Conservation (phyloP, 2,797 vertebrate species). For the Pangasius sanitwongsei region DNA sequence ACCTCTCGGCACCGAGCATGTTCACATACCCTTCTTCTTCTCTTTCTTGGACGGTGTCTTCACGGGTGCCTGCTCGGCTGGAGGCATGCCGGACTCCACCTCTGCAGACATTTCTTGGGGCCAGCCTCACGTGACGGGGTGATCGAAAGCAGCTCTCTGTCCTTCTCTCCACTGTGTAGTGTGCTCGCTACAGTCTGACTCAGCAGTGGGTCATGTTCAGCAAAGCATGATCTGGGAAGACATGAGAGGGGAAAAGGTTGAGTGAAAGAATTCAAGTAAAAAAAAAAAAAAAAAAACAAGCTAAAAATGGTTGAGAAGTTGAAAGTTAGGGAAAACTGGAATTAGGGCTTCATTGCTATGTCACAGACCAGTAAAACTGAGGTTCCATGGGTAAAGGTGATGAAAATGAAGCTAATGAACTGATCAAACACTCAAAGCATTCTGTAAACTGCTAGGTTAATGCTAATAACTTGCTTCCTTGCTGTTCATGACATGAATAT, state of each 20-base stretch:
- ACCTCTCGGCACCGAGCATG: background rate
- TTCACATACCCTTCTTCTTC: constrained; percentile 81
- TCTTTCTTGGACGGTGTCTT: constrained; percentile 80
- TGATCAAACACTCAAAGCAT: background rate
- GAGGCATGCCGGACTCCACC: constrained; percentile 70
- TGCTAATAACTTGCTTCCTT: background rate
- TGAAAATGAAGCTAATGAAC: background rate
- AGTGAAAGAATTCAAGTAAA: constrained; percentile 19
- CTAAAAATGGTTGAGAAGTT: background rate
- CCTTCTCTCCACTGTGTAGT: constrained; percentile 41
- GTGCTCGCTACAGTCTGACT: constrained; percentile 50
- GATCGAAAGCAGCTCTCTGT: constrained; percentile 47
- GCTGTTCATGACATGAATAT: background rate
- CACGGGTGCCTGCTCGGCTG: constrained; percentile 69
- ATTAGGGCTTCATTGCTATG: background rate
- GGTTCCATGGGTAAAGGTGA: background rate
- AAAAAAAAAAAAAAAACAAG: background rate
- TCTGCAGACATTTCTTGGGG: constrained; percentile 80
- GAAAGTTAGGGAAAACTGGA: background rate
- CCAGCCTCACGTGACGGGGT: constrained; percentile 55
- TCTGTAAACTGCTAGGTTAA: background rate
- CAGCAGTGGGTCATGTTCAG: constrained; percentile 56
- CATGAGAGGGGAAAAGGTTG: constrained; percentile 23
- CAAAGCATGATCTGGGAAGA: constrained; percentile 45
- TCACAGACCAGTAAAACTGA: background rate